phyloP scores from a whole-genome alignment of 2,113 vertebrate species.

The Oreochromis spilurus region DNA sequence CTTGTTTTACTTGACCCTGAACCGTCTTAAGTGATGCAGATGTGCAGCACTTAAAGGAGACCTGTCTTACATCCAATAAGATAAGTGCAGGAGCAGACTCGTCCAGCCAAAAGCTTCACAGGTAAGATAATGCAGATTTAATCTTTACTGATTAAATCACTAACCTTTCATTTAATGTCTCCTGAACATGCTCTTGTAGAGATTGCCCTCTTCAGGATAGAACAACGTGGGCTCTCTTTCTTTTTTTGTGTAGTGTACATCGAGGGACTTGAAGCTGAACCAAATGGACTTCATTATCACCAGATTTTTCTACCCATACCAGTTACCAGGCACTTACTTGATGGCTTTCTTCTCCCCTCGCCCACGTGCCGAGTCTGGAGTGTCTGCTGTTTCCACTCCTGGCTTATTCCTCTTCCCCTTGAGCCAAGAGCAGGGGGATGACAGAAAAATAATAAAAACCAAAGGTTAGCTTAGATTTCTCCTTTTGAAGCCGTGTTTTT shows the following conservation, averaged over 20 bases:
- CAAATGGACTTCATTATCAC: constrained; percentile 38
- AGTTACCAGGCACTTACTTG: constrained; percentile 86
- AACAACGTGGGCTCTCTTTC: constrained; percentile 2
- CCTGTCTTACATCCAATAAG: constrained; percentile 28
- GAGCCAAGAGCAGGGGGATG: constrained; percentile 19
- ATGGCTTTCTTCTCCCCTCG: constrained; percentile 97
- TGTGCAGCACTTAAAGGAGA: constrained; percentile 17
- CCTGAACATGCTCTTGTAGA: constrained; percentile 13
- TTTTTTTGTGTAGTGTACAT: constrained; percentile 11
- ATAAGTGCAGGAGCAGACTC: constrained; percentile 25
- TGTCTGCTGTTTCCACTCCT: constrained; percentile 89
- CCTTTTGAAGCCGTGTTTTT: constrained; percentile 44
- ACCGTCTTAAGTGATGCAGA: constrained; percentile 3
- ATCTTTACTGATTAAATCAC: constrained; percentile 46
- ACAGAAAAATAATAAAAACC: constrained; percentile 16
- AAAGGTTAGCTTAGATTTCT: constrained; percentile 57
- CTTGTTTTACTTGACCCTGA: background rate
- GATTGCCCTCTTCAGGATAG: constrained; percentile 9
- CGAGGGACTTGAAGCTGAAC: constrained; percentile 14
- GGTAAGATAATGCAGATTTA: constrained; percentile 42
- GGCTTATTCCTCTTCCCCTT: constrained; percentile 96
- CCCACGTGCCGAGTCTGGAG: constrained; percentile 89
- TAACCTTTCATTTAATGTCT: constrained; percentile 32
- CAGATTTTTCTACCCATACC: constrained; percentile 52
- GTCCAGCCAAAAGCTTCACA: constrained; percentile 25